These are phyloP conservation scores for Drosophila trichaetosa DNA, from an alignment of 2,888 invertebrate species.

Conservation along the genomic window DNA sequence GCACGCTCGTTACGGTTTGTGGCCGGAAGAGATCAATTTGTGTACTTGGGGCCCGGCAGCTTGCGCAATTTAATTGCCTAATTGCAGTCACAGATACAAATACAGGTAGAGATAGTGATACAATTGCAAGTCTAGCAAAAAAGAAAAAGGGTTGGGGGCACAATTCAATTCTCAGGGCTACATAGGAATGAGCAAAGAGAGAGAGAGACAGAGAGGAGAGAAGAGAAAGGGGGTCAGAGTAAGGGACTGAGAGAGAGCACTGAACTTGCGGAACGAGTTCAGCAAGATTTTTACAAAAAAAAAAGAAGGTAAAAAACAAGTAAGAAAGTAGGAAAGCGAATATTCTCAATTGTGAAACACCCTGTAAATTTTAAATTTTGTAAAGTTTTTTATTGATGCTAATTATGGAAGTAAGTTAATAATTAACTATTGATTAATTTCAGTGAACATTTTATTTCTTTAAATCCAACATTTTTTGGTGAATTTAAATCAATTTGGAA, in stretches of 20 bases:
- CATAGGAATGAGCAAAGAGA: background rate
- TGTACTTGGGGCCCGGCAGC: conserved; percentile 52
- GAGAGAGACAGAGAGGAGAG: conserved; percentile 5
- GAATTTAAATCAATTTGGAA: background rate
- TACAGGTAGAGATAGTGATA: conserved; percentile 11
- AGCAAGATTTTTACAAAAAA: conserved; percentile 42
- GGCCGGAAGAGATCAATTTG: conserved; percentile 61
- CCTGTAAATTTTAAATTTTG: background rate
- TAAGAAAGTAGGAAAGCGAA: background rate
- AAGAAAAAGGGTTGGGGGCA: background rate
- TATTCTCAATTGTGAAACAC: background rate
- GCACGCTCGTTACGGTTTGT: conserved; percentile 9
- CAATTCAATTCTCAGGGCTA: conserved; percentile 42
- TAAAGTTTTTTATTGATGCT: background rate
- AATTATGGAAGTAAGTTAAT: background rate
- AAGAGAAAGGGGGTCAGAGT: background rate
- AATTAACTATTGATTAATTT: background rate
- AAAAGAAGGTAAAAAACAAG: background rate
- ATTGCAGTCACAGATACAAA: conserved; percentile 48
- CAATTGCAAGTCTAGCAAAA: conserved; percentile 11
- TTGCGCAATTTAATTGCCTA: conserved; percentile 65
- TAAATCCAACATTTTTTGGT: background rate
- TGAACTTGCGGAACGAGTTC: conserved; percentile 55
- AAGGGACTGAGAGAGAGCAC: conserved; percentile 16
- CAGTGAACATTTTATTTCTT: background rate